phyloP scores from a whole-genome alignment of 92 coral and sea anemone species.

The Montipora capitata region DNA sequence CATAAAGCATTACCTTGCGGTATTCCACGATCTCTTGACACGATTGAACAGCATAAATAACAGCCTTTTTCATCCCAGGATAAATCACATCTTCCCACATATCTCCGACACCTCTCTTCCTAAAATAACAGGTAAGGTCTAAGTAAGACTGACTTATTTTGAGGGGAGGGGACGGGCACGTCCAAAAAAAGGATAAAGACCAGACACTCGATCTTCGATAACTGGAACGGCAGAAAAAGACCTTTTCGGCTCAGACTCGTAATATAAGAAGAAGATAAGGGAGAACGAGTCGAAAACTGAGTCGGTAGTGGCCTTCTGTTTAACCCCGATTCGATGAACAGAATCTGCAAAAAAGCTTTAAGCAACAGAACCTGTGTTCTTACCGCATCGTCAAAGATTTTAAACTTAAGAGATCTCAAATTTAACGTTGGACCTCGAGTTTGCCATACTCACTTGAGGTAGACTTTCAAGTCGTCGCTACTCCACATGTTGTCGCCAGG shows the following conservation, averaged over 20 bases:
- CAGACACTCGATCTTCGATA: too few relatives aligned
- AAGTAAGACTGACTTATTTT: not conserved
- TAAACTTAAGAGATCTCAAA: too few relatives aligned
- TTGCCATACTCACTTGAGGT: conserved; percentile 77
- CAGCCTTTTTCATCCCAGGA: conserved; percentile 99
- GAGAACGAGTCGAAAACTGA: too few relatives aligned
- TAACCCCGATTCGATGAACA: too few relatives aligned
- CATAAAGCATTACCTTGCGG: conserved; percentile 84
- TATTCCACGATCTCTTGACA: conserved; percentile 97
- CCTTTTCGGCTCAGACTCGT: too few relatives aligned
- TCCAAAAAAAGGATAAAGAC: not conserved
- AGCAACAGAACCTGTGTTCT: too few relatives aligned
- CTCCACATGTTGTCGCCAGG: conserved; percentile 99
- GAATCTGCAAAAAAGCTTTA: too few relatives aligned
- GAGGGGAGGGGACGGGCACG: not conserved
- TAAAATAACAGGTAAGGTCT: conserved; percentile 12
- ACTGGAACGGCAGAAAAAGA: too few relatives aligned
- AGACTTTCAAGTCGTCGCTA: conserved; percentile 89
- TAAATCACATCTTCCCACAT: conserved; percentile 93
- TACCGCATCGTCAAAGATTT: too few relatives aligned
- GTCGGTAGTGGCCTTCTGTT: too few relatives aligned
- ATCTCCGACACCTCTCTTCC: conserved; percentile 88
- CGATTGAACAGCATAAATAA: conserved; percentile 87
- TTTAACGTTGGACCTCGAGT: too few relatives aligned
- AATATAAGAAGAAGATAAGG: too few relatives aligned